Evolutionary conservation across 2,888 invertebrate species (phyloP).

Genomic region (Lycaena phlaeas): DNA sequence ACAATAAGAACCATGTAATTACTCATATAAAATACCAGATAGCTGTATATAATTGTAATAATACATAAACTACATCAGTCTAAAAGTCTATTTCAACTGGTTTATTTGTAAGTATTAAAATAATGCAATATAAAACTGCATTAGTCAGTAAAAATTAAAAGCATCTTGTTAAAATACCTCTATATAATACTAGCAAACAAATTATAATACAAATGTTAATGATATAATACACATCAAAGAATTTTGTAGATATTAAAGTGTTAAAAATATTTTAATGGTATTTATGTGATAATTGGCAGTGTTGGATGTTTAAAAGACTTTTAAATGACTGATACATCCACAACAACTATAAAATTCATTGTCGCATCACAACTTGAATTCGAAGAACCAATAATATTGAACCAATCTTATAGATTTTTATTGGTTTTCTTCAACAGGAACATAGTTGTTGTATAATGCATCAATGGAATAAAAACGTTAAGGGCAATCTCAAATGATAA

Average conservation of each 20-base stretch:
- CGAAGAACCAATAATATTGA: too few relatives aligned
- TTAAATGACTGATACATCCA: neutral
- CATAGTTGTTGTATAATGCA: neutral
- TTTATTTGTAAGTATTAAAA: neutral
- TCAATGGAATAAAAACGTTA: neutral
- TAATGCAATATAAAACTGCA: neutral
- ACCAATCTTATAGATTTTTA: too few relatives aligned
- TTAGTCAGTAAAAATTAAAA: neutral
- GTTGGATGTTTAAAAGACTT: neutral
- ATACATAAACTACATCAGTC: too few relatives aligned
- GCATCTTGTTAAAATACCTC: conserved; percentile 13
- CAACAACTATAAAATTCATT: neutral
- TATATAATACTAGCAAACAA: conserved; percentile 19
- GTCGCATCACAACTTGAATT: too few relatives aligned
- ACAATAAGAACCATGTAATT: neutral
- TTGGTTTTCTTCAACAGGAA: too few relatives aligned
- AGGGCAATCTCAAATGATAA: neutral
- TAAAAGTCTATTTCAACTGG: neutral
- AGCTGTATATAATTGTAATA: neutral
- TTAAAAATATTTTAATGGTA: neutral
- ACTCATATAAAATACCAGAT: neutral
- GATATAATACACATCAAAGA: conserved; percentile 10
- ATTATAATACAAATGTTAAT: conserved; percentile 17
- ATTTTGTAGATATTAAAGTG: conserved; percentile 6
- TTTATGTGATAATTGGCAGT: conserved; percentile 10